A percentile compares a stretch with the other conserved stretches of the same genome.
phyloP scores from a whole-genome alignment of 2,797 vertebrate species.

The Carapus acus region DNA sequence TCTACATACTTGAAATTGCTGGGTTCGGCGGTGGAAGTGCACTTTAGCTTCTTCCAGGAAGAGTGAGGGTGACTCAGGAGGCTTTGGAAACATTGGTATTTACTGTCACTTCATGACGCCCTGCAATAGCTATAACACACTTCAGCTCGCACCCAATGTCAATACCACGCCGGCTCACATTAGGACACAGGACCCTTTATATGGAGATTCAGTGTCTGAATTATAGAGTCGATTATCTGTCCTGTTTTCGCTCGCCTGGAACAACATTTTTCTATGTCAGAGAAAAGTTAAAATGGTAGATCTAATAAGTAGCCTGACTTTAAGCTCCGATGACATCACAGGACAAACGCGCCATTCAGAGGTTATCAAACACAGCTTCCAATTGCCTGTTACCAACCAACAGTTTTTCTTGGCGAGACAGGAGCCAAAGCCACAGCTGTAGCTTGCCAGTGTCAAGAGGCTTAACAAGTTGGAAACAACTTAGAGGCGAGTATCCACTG shows the following conservation, averaged over 20 bases:
- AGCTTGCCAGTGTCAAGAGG: slow-evolving; percentile 58
- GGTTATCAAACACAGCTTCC: slow-evolving; percentile 59
- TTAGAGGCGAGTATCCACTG: slow-evolving; percentile 54
- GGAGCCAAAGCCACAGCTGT: slow-evolving; percentile 50
- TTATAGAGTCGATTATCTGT: slow-evolving; percentile 58
- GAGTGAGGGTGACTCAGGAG: slow-evolving; percentile 40
- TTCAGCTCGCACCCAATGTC: slow-evolving; percentile 66
- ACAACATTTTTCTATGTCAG: slow-evolving; percentile 66
- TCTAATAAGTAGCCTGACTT: slow-evolving; percentile 43
- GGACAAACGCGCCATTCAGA: slow-evolving; percentile 58
- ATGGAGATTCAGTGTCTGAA: slow-evolving; percentile 47
- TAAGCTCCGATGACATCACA: slow-evolving; percentile 39
- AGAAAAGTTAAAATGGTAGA: slow-evolving; percentile 48
- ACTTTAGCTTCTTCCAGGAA: slow-evolving; percentile 49
- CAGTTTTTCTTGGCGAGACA: slow-evolving; percentile 64
- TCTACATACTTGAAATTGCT: slow-evolving; percentile 13
- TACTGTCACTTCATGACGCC: slow-evolving; percentile 60
- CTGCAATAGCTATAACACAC: slow-evolving; percentile 57
- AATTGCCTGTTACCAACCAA: slow-evolving; percentile 54
- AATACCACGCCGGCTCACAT: slow-evolving; percentile 59
- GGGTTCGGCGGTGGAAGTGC: slow-evolving; percentile 7
- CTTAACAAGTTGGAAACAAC: slow-evolving; percentile 56
- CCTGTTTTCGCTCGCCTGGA: slow-evolving; percentile 32
- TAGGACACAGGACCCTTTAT: slow-evolving; percentile 46
- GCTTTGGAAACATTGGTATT: slow-evolving; percentile 46